Percentiles rank a stretch among this genome's conserved stretches.
Conservation (phyloP, 1,140 invertebrate species). For the Helicoverpa zea region DNA sequence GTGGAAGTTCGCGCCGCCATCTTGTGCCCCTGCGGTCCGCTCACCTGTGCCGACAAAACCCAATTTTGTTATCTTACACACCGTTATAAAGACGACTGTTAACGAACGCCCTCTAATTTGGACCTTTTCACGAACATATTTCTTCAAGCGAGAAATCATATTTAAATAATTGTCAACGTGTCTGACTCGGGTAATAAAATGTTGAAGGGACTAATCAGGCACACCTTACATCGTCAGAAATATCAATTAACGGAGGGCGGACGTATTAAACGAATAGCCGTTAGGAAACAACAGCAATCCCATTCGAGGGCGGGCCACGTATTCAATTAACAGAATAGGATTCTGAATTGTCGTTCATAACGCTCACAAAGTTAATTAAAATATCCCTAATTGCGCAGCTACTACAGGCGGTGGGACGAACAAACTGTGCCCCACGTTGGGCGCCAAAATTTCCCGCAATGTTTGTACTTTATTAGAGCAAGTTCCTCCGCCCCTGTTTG, state of each 20-base stretch:
- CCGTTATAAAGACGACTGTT: slow-evolving; percentile 12
- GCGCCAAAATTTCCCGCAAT: slow-evolving; percentile 75
- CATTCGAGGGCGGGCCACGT: slow-evolving; percentile 64
- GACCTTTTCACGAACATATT: neutral
- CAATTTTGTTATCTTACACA: slow-evolving; percentile 38
- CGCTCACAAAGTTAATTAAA: slow-evolving; percentile 81
- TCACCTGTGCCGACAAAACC: slow-evolving; percentile 40
- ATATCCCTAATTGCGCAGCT: slow-evolving; percentile 77
- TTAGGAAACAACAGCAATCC: slow-evolving; percentile 71
- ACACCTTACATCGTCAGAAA: slow-evolving; percentile 51
- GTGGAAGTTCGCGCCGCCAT: slow-evolving; percentile 43
- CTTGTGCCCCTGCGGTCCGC: slow-evolving; percentile 35
- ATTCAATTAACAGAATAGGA: slow-evolving; percentile 82
- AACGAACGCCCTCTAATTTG: slow-evolving; percentile 2
- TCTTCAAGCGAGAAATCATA: neutral
- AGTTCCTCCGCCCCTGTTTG: slow-evolving; percentile 75
- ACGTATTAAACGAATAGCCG: slow-evolving; percentile 64
- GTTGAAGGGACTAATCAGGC: neutral
- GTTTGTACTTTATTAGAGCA: slow-evolving; percentile 81
- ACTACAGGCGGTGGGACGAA: slow-evolving; percentile 49
- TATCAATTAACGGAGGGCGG: slow-evolving; percentile 60
- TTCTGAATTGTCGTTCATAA: slow-evolving; percentile 79
- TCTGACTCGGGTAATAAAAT: slow-evolving; percentile 8
- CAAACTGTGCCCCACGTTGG: slow-evolving; percentile 67
- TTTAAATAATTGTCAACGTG: neutral